These are phyloP conservation scores for Melinaea marsaeus DNA, from an alignment of 2,888 invertebrate genomes.

Conservation along the genomic window DNA sequence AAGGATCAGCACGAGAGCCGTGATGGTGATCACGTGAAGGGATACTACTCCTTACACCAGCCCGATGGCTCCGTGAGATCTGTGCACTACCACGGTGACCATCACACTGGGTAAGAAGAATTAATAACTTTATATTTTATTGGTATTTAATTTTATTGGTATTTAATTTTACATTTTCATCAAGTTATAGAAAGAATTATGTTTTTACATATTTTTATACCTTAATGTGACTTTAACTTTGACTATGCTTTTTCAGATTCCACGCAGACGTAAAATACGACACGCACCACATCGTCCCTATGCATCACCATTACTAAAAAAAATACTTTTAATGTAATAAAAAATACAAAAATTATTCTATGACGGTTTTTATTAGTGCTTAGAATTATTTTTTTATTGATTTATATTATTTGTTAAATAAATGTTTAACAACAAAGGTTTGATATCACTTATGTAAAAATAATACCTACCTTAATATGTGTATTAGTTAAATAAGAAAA, in stretches of 20 bases:
- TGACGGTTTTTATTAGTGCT: neutral
- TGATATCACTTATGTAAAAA: too few species aligned
- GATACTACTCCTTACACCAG: conserved; percentile 73
- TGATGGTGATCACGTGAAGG: conserved; percentile 76
- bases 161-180: neutral
- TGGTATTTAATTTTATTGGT: neutral
- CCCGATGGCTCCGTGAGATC: conserved; percentile 65
- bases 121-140: neutral
- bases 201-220: too few species aligned
- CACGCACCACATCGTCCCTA: conserved; percentile 48
- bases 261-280: conserved; percentile 54
- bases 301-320: conserved; percentile 32
- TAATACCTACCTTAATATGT: too few species aligned
- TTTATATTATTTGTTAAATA: too few species aligned
- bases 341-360: neutral
- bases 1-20: conserved; percentile 67
- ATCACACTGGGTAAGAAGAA: conserved; percentile 50
- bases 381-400: too few species aligned
- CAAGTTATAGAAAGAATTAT: too few species aligned
- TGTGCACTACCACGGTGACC: conserved; percentile 47
- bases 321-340: neutral
- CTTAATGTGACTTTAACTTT: conserved; percentile 2
- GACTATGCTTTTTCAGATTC: conserved; percentile 43
- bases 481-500: too few species aligned
- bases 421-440: too few species aligned